Percentiles rank a stretch among this genome's conserved stretches.
These are phyloP conservation scores for Drosophila monieri DNA, from an alignment of 2,888 invertebrate genomes.

Conservation along the genomic window DNA sequence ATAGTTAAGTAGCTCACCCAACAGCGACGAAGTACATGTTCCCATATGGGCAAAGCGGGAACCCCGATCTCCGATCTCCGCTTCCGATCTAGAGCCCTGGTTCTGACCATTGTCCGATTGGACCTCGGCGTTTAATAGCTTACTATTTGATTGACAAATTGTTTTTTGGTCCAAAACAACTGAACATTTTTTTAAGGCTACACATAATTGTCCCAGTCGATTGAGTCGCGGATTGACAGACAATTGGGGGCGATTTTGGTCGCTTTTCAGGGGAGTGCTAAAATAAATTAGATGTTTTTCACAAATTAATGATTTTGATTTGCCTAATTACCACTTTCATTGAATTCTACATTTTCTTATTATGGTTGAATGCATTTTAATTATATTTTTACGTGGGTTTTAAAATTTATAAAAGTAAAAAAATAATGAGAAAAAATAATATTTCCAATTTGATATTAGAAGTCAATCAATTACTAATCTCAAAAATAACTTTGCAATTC, in stretches of 20 bases:
- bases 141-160: conserved; percentile 72
- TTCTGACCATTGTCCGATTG: conserved; percentile 14
- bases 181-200: conserved; percentile 59
- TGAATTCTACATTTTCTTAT: background rate
- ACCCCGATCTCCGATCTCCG: conserved; percentile 8
- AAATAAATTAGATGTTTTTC: conserved; percentile 4
- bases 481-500: background rate
- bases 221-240: conserved; percentile 56
- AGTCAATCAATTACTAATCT: background rate
- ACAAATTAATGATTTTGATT: conserved; percentile 9
- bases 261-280: conserved; percentile 10
- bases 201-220: conserved; percentile 58
- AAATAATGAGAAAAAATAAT: background rate
- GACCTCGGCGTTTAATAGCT: conserved; percentile 26
- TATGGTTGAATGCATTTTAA: background rate
- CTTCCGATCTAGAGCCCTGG: conserved; percentile 1
- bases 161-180: conserved; percentile 29
- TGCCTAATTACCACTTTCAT: background rate
- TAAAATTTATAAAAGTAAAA: background rate
- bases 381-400: too few relatives aligned
- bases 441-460: background rate
- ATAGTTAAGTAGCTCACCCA: conserved; percentile 51
- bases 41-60: conserved; percentile 47
- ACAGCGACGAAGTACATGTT: conserved; percentile 13
- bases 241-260: conserved; percentile 26